Percentiles rank a stretch among this genome's conserved stretches.
phyloP scores from a whole-genome alignment of 2,113 vertebrate genomes.

The Centrocercus urophasianus region DNA sequence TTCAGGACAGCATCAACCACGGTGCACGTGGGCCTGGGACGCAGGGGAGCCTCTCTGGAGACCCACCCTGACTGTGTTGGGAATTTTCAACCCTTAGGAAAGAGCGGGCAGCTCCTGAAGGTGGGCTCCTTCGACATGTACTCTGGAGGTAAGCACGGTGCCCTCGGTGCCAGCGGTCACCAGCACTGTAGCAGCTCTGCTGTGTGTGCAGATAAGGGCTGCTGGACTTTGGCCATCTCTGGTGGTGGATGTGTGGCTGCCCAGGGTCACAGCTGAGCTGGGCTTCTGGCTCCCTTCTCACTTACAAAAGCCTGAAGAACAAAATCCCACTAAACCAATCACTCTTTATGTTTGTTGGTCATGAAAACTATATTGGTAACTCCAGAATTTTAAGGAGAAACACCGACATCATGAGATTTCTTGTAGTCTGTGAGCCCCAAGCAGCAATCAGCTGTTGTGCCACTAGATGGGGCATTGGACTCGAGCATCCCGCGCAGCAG shows the following conservation, averaged over 20 bases:
- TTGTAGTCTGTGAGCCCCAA: fast-evolving
- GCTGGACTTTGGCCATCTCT: neutral
- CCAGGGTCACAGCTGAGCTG: neutral
- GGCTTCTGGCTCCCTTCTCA: fast-evolving
- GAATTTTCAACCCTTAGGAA: slow-evolving; percentile 69
- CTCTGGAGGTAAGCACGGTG: slow-evolving; percentile 11
- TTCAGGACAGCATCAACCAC: neutral
- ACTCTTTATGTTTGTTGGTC: neutral
- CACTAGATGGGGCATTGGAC: slow-evolving; percentile 49
- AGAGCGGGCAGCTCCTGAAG: slow-evolving; percentile 72
- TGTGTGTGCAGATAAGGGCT: neutral
- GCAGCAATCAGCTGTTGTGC: slow-evolving; percentile 5
- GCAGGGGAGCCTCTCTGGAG: neutral
- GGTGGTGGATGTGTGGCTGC: neutral
- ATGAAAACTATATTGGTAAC: neutral
- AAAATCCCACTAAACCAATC: neutral
- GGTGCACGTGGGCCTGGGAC: neutral
- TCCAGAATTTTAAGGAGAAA: neutral
- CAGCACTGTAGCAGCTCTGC: neutral
- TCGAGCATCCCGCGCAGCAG: neutral
- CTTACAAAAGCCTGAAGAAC: neutral
- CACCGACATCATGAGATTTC: neutral
- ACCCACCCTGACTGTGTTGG: neutral
- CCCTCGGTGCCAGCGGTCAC: neutral
- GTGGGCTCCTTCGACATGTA: slow-evolving; percentile 75